Percentiles rank a stretch among this genome's conserved stretches.
phyloP scores from a whole-genome alignment of 2,888 invertebrate species.

The Scaptomyza tumidula region DNA sequence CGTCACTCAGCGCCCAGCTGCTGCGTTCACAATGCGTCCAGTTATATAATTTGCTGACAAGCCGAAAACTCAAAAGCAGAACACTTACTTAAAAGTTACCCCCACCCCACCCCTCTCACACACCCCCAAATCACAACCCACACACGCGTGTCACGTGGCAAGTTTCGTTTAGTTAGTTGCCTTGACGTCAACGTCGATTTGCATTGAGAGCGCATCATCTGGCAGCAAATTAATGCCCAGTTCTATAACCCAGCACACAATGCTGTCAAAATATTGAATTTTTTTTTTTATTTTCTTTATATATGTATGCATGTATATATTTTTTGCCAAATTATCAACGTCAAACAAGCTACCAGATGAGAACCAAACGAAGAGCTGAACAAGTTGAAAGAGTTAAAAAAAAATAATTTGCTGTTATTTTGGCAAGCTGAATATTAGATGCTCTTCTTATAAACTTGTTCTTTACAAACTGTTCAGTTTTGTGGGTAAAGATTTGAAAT shows the following conservation, averaged over 20 bases:
- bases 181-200: conserved; percentile 44
- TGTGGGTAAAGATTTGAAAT: too few relatives aligned
- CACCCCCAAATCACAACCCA: conserved; percentile 34
- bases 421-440: conserved; percentile 16
- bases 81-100: neutral
- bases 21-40: conserved; percentile 53
- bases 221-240: conserved; percentile 66
- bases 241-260: conserved; percentile 72
- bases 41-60: conserved; percentile 48
- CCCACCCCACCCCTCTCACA: neutral
- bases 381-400: conserved; percentile 3
- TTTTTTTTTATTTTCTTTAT: conserved; percentile 14
- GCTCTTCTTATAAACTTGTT: conserved; percentile 11
- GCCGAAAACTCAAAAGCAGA: conserved; percentile 1
- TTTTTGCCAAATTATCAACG: conserved; percentile 69
- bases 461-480: too few relatives aligned
- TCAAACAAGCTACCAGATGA: conserved; percentile 54
- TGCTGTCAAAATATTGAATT: conserved; percentile 77
- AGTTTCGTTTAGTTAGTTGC: conserved; percentile 23
- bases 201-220: conserved; percentile 39
- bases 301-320: conserved; percentile 12
- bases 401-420: neutral
- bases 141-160: conserved; percentile 39
- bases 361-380: conserved; percentile 1
- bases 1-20: conserved; percentile 66